phyloP scores from a whole-genome alignment of 2,888 invertebrate genomes.

The Euclidia mi region DNA sequence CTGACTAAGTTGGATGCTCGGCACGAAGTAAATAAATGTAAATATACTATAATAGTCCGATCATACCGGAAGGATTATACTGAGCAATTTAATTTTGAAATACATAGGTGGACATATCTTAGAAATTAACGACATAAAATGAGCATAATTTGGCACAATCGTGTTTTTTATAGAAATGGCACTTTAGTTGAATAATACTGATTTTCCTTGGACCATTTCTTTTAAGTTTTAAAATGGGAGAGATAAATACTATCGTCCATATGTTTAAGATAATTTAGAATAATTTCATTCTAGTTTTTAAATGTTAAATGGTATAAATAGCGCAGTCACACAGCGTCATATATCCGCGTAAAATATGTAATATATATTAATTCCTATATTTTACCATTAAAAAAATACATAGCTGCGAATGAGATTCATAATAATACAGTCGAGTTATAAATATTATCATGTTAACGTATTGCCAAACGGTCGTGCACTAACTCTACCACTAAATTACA shows the following conservation, averaged over 20 bases:
- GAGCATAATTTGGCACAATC: conserved; percentile 66
- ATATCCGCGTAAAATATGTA: conserved; percentile 42
- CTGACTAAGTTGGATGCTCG: conserved; percentile 10
- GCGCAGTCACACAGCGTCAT: conserved; percentile 61
- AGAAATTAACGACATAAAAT: conserved; percentile 38
- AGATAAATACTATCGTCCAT: conserved; percentile 23
- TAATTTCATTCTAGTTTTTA: neutral
- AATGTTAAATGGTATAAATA: neutral
- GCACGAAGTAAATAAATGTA: neutral
- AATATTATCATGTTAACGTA: conserved; percentile 64
- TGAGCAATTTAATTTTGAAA: conserved; percentile 27
- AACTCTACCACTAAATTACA: conserved; percentile 72
- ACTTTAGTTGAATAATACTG: conserved; percentile 62
- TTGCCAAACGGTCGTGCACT: conserved; percentile 86
- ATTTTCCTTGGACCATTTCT: conserved; percentile 47
- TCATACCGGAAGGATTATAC: conserved; percentile 13
- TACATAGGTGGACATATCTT: conserved; percentile 18
- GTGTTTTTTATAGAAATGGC: conserved; percentile 61
- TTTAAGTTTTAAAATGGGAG: conserved; percentile 19
- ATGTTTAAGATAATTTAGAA: conserved; percentile 8
- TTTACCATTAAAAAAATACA: conserved; percentile 64
- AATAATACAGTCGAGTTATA: conserved; percentile 65
- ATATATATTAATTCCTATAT: conserved; percentile 53
- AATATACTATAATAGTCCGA: conserved; percentile 7
- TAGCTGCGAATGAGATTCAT: conserved; percentile 75